A percentile compares a stretch with the other conserved stretches of the same genome.
These are phyloP conservation scores for Oryzias sinensis DNA, from an alignment of 2,797 vertebrate species.

Conservation along the genomic window DNA sequence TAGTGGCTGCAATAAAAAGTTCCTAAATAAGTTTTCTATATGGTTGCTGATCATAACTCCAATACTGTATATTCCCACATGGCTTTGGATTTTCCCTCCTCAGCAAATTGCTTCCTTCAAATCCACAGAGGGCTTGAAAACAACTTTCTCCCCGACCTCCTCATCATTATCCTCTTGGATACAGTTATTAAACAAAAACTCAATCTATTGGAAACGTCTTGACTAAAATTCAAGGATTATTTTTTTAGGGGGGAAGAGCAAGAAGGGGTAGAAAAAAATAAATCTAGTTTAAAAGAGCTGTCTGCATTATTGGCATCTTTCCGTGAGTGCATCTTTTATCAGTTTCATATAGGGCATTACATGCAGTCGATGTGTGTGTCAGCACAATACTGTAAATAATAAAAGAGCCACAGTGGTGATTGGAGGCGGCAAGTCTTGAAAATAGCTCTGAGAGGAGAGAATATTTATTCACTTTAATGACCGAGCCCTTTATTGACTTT, in stretches of 20 bases:
- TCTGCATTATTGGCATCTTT: constrained; percentile 70
- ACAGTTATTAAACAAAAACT: constrained; percentile 61
- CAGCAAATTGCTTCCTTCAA: constrained; percentile 51
- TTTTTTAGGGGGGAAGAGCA: constrained; percentile 45
- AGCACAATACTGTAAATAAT: constrained; percentile 77
- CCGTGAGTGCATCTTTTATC: constrained; percentile 36
- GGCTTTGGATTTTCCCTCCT: constrained; percentile 43
- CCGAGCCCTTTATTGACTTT: constrained; percentile 81
- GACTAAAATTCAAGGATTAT: constrained; percentile 53
- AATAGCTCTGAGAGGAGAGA: constrained; percentile 77
- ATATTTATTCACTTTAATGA: constrained; percentile 85
- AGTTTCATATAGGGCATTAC: constrained; percentile 66
- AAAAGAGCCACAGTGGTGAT: constrained; percentile 67
- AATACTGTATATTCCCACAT: constrained; percentile 41
- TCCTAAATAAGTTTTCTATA: constrained; percentile 23
- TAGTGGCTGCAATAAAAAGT: constrained; percentile 16
- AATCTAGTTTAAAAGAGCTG: constrained; percentile 77
- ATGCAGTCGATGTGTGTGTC: constrained; percentile 59
- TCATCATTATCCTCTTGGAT: constrained; percentile 36
- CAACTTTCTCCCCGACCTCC: constrained; percentile 34
- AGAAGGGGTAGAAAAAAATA: constrained; percentile 33
- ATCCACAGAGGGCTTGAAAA: constrained; percentile 43
- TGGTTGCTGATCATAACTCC: constrained; percentile 38
- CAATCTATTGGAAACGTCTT: constrained; percentile 59
- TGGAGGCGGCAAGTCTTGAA: constrained; percentile 61